phyloP scores from a whole-genome alignment of 2,797 vertebrate genomes.

The Xiphophorus birchmanni region DNA sequence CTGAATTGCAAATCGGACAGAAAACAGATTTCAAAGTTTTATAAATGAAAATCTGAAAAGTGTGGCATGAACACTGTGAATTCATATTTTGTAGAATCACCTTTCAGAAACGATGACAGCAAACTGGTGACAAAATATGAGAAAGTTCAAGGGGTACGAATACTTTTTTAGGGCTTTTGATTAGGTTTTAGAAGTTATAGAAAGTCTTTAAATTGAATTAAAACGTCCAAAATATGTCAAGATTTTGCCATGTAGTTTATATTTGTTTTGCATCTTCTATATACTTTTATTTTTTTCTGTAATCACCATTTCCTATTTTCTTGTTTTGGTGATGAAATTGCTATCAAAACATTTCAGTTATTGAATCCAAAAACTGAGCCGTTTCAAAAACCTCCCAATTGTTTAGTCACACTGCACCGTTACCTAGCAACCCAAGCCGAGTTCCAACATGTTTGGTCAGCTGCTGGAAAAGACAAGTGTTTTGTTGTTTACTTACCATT shows the following conservation, averaged over 20 bases:
- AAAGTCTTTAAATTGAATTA: not conserved
- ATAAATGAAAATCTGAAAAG: not conserved
- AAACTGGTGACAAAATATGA: not conserved
- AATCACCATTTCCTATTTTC: not conserved
- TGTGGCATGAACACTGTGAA: not conserved
- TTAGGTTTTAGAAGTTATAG: not conserved
- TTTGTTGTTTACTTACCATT: no score
- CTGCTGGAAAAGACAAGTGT: no score
- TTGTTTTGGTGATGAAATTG: not conserved
- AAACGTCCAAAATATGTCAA: not conserved
- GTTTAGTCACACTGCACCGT: no score
- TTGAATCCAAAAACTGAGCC: not conserved
- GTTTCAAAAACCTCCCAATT: no score
- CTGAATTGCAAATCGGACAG: not conserved
- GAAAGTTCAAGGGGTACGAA: not conserved
- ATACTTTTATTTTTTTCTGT: not conserved
- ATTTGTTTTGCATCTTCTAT: not conserved
- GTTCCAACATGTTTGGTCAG: no score
- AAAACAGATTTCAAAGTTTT: not conserved
- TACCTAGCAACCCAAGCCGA: no score
- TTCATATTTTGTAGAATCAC: not conserved
- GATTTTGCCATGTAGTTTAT: not conserved
- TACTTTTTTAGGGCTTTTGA: not conserved
- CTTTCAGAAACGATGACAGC: not conserved
- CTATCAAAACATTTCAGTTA: not conserved